Conservation (phyloP, 2,888 invertebrate species). For the Ferrisia virgata region DNA sequence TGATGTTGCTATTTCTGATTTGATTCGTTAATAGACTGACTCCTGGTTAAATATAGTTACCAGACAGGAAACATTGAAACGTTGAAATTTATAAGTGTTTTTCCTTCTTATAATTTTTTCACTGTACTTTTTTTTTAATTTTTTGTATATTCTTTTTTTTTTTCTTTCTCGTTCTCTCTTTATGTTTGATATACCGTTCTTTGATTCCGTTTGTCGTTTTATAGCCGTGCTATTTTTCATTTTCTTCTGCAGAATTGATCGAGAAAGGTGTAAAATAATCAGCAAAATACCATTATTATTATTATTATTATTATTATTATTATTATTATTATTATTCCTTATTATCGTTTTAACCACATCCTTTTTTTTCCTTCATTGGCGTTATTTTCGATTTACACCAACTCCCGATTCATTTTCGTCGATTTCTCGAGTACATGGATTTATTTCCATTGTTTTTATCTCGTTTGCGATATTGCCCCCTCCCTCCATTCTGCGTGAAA, state of each 20-base stretch:
- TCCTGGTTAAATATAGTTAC: constrained; percentile 42
- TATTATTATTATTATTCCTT: no score
- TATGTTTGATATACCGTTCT: neutral
- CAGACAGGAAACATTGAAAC: constrained; percentile 32
- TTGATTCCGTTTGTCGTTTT: neutral
- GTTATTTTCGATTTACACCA: neutral
- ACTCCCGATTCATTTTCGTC: neutral
- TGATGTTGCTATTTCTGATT: constrained; percentile 4
- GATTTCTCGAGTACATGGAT: neutral
- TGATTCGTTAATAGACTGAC: constrained; percentile 41
- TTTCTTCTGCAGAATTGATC: neutral
- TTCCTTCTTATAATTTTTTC: constrained; percentile 19
- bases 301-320: no score
- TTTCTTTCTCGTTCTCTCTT: neutral
- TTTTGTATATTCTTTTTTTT: constrained; percentile 15
- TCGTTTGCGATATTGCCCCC: neutral
- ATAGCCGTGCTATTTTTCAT: neutral
- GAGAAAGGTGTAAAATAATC: neutral
- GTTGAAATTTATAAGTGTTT: constrained; percentile 22
- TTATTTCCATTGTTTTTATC: neutral
- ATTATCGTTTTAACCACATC: neutral
- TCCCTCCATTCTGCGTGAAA: neutral
- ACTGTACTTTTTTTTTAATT: constrained; percentile 4
- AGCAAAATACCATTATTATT: neutral
- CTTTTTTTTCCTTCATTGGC: no score